A percentile compares a stretch with the other conserved stretches of the same genome.
These are phyloP conservation scores for Sarcoramphus papa DNA, from an alignment of 2,797 vertebrate genomes.

Conservation along the genomic window DNA sequence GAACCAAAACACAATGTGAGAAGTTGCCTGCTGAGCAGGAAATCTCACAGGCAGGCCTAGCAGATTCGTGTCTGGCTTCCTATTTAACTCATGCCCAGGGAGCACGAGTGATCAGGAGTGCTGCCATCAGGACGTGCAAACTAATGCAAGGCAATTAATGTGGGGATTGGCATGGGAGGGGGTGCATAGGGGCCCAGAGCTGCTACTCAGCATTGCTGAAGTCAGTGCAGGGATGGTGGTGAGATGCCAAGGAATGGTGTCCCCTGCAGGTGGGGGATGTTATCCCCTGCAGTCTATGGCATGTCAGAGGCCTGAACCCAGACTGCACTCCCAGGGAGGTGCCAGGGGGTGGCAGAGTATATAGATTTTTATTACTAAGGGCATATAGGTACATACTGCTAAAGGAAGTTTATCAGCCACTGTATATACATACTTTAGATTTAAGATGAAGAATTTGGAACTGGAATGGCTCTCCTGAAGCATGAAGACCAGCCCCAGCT, in stretches of 20 bases:
- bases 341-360: background rate
- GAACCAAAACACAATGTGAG: background rate
- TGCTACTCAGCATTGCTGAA: background rate
- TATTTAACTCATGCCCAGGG: background rate
- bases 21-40: background rate
- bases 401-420: background rate
- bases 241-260: background rate
- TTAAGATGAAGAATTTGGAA: background rate
- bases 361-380: background rate
- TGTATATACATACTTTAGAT: background rate
- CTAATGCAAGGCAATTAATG: background rate
- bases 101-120: fast-evolving
- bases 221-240: background rate
- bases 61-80: background rate
- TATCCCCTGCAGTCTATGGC: background rate
- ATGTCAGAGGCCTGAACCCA: background rate
- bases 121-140: background rate
- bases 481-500: background rate
- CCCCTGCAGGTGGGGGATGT: background rate
- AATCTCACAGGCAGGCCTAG: background rate
- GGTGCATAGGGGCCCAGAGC: background rate
- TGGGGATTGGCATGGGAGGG: background rate
- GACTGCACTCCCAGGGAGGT: background rate
- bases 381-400: background rate
- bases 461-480: background rate